Percentiles rank a stretch among this genome's conserved stretches.
These are phyloP conservation scores for Drosophila merina DNA, from an alignment of 2,888 invertebrate genomes.

Conservation along the genomic window DNA sequence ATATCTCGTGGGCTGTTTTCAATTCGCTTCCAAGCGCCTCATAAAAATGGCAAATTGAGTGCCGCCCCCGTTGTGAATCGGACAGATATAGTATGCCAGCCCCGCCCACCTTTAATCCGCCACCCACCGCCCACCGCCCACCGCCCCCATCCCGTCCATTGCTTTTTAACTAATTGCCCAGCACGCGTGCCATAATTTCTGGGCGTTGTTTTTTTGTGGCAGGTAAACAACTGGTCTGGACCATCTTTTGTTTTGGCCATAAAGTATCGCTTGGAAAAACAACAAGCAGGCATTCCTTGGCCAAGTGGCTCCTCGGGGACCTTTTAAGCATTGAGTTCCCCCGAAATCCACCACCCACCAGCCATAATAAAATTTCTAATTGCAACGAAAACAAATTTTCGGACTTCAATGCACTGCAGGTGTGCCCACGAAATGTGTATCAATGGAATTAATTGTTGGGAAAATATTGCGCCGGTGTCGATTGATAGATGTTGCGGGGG, in stretches of 20 bases:
- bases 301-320: conserved; percentile 24
- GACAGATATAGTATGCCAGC: conserved; percentile 40
- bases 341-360: conserved; percentile 26
- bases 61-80: conserved; percentile 71
- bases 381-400: conserved; percentile 71
- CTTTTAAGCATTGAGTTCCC: conserved; percentile 18
- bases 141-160: not conserved
- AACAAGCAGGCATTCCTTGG: conserved; percentile 39
- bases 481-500: conserved; percentile 46
- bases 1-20: conserved; percentile 59
- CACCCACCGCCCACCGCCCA: too few relatives aligned
- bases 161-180: conserved; percentile 68
- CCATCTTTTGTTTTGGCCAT: conserved; percentile 54
- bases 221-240: conserved; percentile 58
- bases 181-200: conserved; percentile 61
- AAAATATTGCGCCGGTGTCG: conserved; percentile 60
- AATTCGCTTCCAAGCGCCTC: conserved; percentile 70
- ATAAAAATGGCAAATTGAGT: conserved; percentile 80
- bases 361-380: conserved; percentile 61
- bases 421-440: conserved; percentile 49
- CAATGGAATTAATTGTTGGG: conserved; percentile 65
- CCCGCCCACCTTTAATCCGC: conserved; percentile 1
- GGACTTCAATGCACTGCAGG: conserved; percentile 51
- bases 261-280: conserved; percentile 72
- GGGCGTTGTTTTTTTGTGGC: conserved; percentile 49